A percentile compares a stretch with the other conserved stretches of the same genome.
Conservation (phyloP, 1,140 invertebrate genomes). For the Stenopsyche tienmushanensis region DNA sequence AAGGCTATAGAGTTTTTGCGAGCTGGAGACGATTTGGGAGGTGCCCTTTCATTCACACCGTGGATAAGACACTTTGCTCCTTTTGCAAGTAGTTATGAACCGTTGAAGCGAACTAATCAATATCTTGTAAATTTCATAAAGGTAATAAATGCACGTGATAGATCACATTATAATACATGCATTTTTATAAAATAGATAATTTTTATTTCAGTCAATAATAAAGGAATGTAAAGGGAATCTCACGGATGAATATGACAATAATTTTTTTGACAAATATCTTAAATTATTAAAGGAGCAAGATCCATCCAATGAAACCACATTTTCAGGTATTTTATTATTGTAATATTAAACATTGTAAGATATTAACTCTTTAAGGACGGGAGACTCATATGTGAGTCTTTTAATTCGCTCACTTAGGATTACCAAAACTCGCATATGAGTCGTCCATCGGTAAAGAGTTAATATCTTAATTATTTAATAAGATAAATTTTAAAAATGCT, state of each 20-base stretch:
- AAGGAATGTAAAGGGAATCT: conserved; percentile 30
- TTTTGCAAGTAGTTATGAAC: conserved; percentile 56
- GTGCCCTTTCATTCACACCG: conserved; percentile 59
- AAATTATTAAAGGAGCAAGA: conserved; percentile 32
- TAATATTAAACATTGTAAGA: conserved; percentile 2
- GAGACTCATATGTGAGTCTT: too few relatives aligned
- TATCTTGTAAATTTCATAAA: conserved; percentile 51
- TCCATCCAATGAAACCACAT: conserved; percentile 14
- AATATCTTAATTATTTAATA: neutral
- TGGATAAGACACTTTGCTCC: conserved; percentile 62
- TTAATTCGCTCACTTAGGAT: too few relatives aligned
- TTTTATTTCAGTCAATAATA: conserved; percentile 24
- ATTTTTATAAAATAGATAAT: too few relatives aligned
- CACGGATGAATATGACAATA: conserved; percentile 30
- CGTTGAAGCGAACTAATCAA: conserved; percentile 49
- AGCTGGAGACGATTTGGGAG: conserved; percentile 57
- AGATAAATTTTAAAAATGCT: conserved; percentile 41
- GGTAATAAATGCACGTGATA: conserved; percentile 48
- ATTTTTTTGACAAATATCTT: conserved; percentile 41
- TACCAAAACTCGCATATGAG: neutral
- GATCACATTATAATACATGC: too few relatives aligned
- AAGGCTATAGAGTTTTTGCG: conserved; percentile 54
- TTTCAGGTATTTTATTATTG: conserved; percentile 16
- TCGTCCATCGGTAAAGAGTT: neutral
- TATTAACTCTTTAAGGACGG: too few relatives aligned